These are phyloP conservation scores for Athripsodes cinereus DNA, from an alignment of 2,888 invertebrate genomes.

Conservation along the genomic window DNA sequence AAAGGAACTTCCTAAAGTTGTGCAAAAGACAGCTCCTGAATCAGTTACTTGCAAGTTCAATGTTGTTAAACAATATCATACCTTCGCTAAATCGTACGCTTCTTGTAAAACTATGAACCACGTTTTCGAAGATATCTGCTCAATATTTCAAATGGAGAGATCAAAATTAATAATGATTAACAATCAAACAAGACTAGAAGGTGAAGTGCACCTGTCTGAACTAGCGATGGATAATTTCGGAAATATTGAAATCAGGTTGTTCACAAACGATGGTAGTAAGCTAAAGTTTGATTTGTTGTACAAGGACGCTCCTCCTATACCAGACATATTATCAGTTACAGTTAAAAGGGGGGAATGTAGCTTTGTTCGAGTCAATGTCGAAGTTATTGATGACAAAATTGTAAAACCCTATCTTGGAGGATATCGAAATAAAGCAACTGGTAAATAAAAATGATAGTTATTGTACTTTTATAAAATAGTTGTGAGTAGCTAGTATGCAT, in stretches of 20 bases:
- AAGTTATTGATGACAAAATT: conserved; percentile 47
- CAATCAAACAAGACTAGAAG: conserved; percentile 32
- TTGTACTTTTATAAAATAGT: too few species aligned
- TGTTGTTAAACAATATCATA: conserved; percentile 22
- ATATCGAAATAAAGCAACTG: conserved; percentile 64
- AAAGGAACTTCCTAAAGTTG: conserved; percentile 12
- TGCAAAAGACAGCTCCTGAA: conserved; percentile 9
- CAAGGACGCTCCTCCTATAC: conserved; percentile 40
- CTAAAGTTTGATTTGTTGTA: conserved; percentile 43
- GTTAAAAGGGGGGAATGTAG: conserved; percentile 39
- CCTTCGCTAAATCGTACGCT: conserved; percentile 22
- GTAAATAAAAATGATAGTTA: conserved; percentile 38
- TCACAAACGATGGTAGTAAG: conserved; percentile 41
- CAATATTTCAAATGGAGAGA: conserved; percentile 14
- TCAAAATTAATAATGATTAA: conserved; percentile 17
- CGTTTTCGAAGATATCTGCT: conserved; percentile 18
- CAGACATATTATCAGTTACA: conserved; percentile 44
- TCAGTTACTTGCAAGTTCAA: conserved; percentile 25
- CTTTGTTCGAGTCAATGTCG: conserved; percentile 41
- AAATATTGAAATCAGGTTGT: conserved; percentile 42
- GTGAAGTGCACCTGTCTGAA: conserved; percentile 42
- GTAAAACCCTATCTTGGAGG: conserved; percentile 78
- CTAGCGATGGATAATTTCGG: conserved; percentile 48
- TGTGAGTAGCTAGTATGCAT: too few species aligned
- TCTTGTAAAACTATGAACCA: conserved; percentile 6